phyloP scores from a whole-genome alignment of 1,140 invertebrate species.

The Euwallacea fornicatus region DNA sequence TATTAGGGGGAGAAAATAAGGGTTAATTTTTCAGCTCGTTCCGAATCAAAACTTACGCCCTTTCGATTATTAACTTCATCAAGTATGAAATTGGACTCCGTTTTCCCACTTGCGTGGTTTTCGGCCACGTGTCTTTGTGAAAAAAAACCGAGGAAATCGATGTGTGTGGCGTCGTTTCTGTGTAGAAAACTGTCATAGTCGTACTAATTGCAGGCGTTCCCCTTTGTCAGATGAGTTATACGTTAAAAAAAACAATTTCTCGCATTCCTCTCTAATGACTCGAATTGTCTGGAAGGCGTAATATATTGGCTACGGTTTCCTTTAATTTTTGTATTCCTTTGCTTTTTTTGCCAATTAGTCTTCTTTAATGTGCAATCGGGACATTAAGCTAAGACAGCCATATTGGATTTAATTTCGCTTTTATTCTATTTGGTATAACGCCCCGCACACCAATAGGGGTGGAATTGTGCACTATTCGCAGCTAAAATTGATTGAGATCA shows the following conservation, averaged over 20 bases:
- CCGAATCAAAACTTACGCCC: slow-evolving; percentile 4
- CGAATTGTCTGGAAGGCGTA: slow-evolving; percentile 1
- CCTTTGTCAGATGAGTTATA: slow-evolving; percentile 9
- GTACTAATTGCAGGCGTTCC: slow-evolving; percentile 12
- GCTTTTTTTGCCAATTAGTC: slow-evolving; percentile 9
- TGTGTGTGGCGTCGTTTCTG: slow-evolving; percentile 1
- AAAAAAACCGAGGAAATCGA: background rate
- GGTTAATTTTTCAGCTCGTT: slow-evolving; percentile 1
- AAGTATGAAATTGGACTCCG: slow-evolving; percentile 17
- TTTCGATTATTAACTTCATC: slow-evolving; percentile 14
- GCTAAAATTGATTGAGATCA: no score
- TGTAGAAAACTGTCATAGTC: slow-evolving; percentile 5
- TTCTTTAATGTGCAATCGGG: background rate
- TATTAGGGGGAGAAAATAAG: background rate
- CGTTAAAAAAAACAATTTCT: slow-evolving; percentile 9
- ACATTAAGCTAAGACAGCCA: no score
- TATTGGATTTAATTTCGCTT: no score
- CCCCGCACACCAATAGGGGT: no score
- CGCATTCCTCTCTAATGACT: slow-evolving; percentile 12
- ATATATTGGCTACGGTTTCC: slow-evolving; percentile 10
- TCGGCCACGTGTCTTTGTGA: background rate
- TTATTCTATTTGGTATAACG: no score
- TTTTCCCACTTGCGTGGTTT: background rate
- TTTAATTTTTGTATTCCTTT: background rate
- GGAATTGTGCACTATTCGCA: no score